Evolutionary conservation across 2,888 invertebrate genomes (phyloP), one percentile per base, ranked within the genome.

Genomic region (Conchocele bisecta): DNA sequence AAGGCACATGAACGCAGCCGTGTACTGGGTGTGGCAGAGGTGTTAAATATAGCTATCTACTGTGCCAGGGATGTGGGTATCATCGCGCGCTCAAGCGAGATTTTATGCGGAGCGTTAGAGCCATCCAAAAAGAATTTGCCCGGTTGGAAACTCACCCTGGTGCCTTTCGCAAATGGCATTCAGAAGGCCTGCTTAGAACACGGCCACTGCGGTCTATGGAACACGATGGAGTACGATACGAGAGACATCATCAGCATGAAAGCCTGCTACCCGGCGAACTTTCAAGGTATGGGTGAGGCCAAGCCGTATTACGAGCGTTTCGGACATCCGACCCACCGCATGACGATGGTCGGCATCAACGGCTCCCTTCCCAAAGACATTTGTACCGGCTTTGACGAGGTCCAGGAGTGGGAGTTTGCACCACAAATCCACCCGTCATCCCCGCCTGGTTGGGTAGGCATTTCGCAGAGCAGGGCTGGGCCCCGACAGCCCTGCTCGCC

Each of bases 371-470:
- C 28, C 3, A n/a, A 28, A 50, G 50, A 50, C 50, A 29, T 29
- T 28, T 20, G 50, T 6, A 28, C 9, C 22, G 48, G 48, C 48
- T 20, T 48, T 26, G 48, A 9, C 22, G 48, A 24, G 48, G 48
- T 48, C 17, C 50, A 50, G 50, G 31, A 28, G 11, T 50, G 29
- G 22, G 44, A 17, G 44, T 44, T 54, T 20, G 33, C 17, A 22
- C 22, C 54, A 3, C 13, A 5, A 35, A 22, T 17, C 26, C 33
- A 54, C 37, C 54, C 35, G 54, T 54, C 17, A 35, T 54, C 35
- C 35, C 54, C 9, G 35, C 54, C 9, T 54, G 54, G 54, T 54
- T 54, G 22, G 54, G 37, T 20, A 33, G 9, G 54, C 54, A 35
- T 13, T 54, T 35, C 35, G 17, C 9, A 9, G 50, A n/a, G n/a